phyloP scores from a whole-genome alignment of 2,797 vertebrate species.

The Amblyopsis hoosieri region DNA sequence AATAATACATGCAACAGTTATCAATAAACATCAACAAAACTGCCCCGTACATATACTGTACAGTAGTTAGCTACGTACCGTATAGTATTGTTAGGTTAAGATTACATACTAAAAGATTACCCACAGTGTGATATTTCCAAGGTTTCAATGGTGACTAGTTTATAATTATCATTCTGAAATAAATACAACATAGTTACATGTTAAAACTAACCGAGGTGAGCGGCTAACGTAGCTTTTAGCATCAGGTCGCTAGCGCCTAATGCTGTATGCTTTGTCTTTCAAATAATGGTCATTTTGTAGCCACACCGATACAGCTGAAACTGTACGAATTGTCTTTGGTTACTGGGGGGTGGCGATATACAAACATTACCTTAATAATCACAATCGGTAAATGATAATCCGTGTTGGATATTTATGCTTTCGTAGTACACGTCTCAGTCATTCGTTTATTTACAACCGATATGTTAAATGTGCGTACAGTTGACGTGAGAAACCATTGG shows the following conservation, averaged over 20 bases:
- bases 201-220: slow-evolving; percentile 8
- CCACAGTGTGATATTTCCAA: background rate
- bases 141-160: background rate
- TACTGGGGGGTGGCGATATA: background rate
- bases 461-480: slow-evolving; percentile 40
- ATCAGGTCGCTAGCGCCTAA: slow-evolving; percentile 58
- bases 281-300: slow-evolving; percentile 26
- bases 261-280: slow-evolving; percentile 65
- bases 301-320: background rate
- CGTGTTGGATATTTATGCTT: slow-evolving; percentile 18
- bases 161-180: background rate
- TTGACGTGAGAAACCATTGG: slow-evolving; percentile 70
- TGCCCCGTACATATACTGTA: background rate
- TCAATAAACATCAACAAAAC: background rate
- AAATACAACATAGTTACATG: background rate
- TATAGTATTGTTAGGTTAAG: background rate
- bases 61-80: background rate
- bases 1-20: background rate
- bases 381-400: slow-evolving; percentile 23
- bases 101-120: background rate
- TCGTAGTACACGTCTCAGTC: slow-evolving; percentile 51
- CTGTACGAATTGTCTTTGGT: background rate
- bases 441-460: slow-evolving; percentile 83
- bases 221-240: slow-evolving; percentile 47
- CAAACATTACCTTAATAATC: slow-evolving; percentile 49